A percentile compares a stretch with the other conserved stretches of the same genome.
phyloP scores from a whole-genome alignment of 2,888 invertebrate species.

The Cetonia aurata region DNA sequence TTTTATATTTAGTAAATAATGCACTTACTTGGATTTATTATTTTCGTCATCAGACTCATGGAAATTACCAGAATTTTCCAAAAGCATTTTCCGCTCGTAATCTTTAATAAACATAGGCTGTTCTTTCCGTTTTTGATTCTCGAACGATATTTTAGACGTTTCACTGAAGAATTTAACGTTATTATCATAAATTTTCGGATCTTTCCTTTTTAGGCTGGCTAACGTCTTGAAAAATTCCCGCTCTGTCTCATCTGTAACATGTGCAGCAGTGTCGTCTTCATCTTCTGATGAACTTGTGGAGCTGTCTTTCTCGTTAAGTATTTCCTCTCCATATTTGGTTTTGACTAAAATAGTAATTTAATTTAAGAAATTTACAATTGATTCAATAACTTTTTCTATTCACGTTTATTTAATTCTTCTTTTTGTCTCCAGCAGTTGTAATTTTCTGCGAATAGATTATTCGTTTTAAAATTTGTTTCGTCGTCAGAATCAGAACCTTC shows the following conservation, averaged over 20 bases:
- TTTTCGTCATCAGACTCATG: slow-evolving; percentile 65
- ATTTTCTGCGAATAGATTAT: slow-evolving; percentile 85
- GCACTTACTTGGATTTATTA: neutral
- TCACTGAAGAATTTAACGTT: slow-evolving; percentile 76
- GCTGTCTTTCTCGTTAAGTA: slow-evolving; percentile 66
- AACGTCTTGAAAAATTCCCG: slow-evolving; percentile 90
- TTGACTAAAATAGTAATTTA: slow-evolving; percentile 71
- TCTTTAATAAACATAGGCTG: slow-evolving; percentile 80
- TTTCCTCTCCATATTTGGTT: slow-evolving; percentile 78
- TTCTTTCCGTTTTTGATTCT: slow-evolving; percentile 60
- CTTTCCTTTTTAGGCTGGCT: slow-evolving; percentile 86
- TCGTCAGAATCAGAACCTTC: slow-evolving; percentile 70
- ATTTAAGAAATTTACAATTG: too few species aligned
- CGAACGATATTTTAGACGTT: slow-evolving; percentile 49
- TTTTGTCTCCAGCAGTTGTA: slow-evolving; percentile 88
- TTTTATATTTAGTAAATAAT: neutral
- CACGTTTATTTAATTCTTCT: slow-evolving; percentile 87
- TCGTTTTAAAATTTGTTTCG: slow-evolving; percentile 74
- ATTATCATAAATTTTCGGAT: slow-evolving; percentile 90
- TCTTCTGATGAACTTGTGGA: slow-evolving; percentile 72
- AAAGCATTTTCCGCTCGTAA: slow-evolving; percentile 81
- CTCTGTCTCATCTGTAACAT: slow-evolving; percentile 78
- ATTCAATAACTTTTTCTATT: slow-evolving; percentile 57
- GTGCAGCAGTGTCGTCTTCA: slow-evolving; percentile 74
- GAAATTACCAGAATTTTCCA: slow-evolving; percentile 75